Evolutionary conservation across 2,113 vertebrate genomes (phyloP).

Genomic region (Eptesicus fuscus): DNA sequence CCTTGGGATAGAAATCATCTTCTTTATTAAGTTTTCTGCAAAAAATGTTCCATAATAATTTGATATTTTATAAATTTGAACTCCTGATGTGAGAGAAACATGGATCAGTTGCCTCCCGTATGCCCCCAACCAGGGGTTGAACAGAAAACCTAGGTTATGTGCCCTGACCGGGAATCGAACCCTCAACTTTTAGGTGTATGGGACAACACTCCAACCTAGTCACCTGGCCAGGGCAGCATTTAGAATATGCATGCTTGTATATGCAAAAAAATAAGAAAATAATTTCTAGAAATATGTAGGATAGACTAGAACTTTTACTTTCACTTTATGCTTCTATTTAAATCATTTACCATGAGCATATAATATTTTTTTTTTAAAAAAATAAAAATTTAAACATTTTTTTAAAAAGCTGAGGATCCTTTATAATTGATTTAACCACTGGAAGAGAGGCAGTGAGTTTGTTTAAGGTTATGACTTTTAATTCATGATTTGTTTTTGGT

Average conservation of each 20-base stretch:
- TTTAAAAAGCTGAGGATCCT: background rate
- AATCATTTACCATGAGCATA: background rate
- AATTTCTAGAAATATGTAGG: background rate
- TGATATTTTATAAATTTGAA: constrained; percentile 7
- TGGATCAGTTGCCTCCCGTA: background rate
- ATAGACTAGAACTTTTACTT: constrained; percentile 13
- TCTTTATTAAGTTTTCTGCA: background rate
- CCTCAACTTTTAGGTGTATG: background rate
- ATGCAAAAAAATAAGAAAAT: background rate
- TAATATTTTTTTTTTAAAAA: background rate
- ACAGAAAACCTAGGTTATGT: background rate
- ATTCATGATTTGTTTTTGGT: constrained; percentile 53
- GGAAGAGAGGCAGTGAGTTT: background rate
- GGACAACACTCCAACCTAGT: background rate
- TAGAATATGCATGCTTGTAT: background rate
- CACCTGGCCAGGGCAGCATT: background rate
- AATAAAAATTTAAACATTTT: background rate
- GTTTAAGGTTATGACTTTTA: constrained; percentile 19
- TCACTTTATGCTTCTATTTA: background rate
- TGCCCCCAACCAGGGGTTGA: background rate
- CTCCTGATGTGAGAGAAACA: background rate
- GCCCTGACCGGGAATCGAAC: background rate
- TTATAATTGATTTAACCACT: background rate
- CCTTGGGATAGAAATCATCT: background rate
- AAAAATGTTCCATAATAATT: background rate